Evolutionary conservation across 2,797 vertebrate species (phyloP).

Genomic region (Pipistrellus nathusii): DNA sequence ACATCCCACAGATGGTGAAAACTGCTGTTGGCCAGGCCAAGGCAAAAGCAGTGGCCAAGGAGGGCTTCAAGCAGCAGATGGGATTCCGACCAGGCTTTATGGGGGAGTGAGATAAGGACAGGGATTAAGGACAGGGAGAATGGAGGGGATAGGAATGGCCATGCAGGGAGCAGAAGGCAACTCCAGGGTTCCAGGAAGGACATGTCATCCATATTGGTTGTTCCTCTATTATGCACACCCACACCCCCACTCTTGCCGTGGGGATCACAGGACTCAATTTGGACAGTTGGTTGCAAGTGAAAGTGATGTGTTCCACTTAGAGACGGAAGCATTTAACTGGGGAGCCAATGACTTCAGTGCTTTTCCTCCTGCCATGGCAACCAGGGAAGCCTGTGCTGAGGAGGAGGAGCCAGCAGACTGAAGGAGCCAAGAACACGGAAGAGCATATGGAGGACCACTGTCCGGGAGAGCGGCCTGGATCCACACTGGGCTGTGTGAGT

Average conservation of each 20-base stretch:
- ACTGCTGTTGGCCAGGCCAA: neutral
- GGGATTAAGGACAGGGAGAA: neutral
- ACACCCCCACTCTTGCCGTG: neutral
- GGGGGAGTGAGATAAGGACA: no score
- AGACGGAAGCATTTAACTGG: neutral
- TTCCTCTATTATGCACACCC: neutral
- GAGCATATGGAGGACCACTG: neutral
- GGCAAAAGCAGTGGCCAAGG: neutral
- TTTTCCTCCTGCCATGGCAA: neutral
- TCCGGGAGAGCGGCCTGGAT: neutral
- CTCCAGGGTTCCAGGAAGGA: neutral
- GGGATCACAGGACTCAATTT: neutral
- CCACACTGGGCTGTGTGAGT: neutral
- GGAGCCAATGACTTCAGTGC: neutral
- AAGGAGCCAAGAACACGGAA: neutral
- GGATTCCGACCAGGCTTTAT: neutral
- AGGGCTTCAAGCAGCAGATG: neutral
- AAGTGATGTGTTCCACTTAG: neutral
- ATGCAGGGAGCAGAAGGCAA: neutral
- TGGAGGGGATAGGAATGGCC: no score
- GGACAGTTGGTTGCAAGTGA: neutral
- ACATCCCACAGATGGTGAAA: conserved; percentile 1
- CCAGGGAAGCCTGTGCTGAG: neutral
- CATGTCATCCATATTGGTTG: neutral
- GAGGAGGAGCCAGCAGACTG: neutral